Evolutionary conservation across 2,888 invertebrate species (phyloP).

Genomic region (Morinoia aosen): DNA sequence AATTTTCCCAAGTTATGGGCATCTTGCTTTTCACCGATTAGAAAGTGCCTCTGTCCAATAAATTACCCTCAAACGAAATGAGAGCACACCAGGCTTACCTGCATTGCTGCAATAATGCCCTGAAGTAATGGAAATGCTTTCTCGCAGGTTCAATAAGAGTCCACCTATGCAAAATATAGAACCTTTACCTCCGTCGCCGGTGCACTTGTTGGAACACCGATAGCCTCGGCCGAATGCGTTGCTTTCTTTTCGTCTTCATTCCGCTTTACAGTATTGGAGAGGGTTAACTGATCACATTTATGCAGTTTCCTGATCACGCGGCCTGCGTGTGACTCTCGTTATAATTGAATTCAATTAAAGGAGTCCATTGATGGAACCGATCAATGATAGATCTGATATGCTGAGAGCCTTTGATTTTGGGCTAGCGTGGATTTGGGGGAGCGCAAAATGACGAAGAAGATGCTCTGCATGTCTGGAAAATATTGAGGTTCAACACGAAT

Average conservation of each 20-base stretch:
- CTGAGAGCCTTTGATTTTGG: background rate
- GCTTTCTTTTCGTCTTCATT: background rate
- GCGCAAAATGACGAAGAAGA: background rate
- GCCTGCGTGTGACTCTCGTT: background rate
- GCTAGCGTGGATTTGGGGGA: background rate
- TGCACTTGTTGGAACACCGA: background rate
- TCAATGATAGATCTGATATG: background rate
- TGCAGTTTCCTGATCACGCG: background rate
- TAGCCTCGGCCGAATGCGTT: background rate
- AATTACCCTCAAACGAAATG: background rate
- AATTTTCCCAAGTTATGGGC: background rate
- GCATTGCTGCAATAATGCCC: background rate
- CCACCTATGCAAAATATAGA: background rate
- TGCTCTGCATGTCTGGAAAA: background rate
- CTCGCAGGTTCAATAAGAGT: background rate
- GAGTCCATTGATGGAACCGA: background rate
- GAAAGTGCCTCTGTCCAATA: background rate
- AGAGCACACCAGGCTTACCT: background rate
- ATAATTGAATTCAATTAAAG: background rate
- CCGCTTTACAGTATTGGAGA: background rate
- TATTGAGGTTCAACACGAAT: background rate
- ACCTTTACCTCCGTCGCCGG: background rate
- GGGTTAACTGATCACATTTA: background rate
- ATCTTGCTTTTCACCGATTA: background rate
- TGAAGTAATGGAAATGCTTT: background rate